Evolutionary conservation across 2,797 vertebrate species (phyloP).

Genomic region (Tangara arthus): DNA sequence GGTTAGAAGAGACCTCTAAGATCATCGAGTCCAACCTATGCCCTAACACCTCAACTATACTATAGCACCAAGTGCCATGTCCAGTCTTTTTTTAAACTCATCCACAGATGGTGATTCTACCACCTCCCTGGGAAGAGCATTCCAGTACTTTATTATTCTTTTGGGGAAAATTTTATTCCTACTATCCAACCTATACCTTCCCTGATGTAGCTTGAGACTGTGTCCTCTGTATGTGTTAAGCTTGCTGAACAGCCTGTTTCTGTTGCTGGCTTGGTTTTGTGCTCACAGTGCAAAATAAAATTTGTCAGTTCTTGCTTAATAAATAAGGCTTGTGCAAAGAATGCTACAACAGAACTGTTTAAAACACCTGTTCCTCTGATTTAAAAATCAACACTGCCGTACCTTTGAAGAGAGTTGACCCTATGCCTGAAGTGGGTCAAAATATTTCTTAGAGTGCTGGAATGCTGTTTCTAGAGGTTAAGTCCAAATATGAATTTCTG

Average conservation of each 20-base stretch:
- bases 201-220: neutral
- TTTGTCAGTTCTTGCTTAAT: too few species aligned
- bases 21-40: neutral
- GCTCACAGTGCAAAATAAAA: fast-evolving
- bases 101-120: neutral
- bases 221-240: neutral
- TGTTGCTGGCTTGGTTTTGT: neutral
- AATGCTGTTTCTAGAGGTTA: neutral
- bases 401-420: neutral
- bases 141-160: neutral
- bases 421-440: neutral
- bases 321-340: neutral
- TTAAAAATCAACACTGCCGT: neutral
- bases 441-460: neutral
- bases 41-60: neutral
- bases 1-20: neutral
- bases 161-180: fast-evolving
- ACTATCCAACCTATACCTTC: neutral
- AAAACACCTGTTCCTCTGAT: neutral
- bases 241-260: neutral
- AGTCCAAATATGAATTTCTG: neutral
- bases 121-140: neutral
- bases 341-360: fast-evolving
- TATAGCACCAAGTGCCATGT: too few species aligned
- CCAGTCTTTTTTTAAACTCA: neutral